Conservation (phyloP, 1,140 invertebrate species). For the Drosophila tani region DNA sequence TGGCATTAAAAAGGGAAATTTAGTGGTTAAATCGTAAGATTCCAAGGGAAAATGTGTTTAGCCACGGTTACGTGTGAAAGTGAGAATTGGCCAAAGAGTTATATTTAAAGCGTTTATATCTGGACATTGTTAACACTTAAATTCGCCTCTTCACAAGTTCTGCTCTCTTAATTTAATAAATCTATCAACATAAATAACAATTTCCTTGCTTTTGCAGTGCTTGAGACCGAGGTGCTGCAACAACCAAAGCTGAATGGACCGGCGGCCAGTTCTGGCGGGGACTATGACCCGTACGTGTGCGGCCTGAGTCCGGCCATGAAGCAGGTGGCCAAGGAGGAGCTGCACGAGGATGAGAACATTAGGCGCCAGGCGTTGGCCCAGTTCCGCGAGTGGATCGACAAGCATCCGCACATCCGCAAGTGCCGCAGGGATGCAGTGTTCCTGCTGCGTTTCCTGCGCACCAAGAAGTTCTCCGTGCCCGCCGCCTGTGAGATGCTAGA, state of each 20-base stretch:
- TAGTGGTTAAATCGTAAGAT: slow-evolving; percentile 4
- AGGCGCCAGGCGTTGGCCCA: slow-evolving; percentile 89
- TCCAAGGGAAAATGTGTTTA: slow-evolving; percentile 14
- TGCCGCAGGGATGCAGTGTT: slow-evolving; percentile 92
- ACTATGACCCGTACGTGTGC: slow-evolving; percentile 78
- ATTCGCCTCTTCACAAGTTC: background rate
- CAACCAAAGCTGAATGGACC: slow-evolving; percentile 65
- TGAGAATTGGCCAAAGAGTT: slow-evolving; percentile 4
- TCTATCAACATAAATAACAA: background rate
- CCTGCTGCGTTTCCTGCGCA: slow-evolving; percentile 92
- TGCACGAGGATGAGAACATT: slow-evolving; percentile 90
- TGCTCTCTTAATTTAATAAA: slow-evolving; percentile 3
- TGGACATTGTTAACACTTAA: background rate
- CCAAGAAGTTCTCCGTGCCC: slow-evolving; percentile 94
- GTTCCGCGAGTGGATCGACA: slow-evolving; percentile 91
- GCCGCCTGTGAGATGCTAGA: slow-evolving; percentile 94
- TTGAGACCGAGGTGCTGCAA: slow-evolving; percentile 80
- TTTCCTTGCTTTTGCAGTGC: slow-evolving; percentile 61
- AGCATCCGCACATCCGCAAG: slow-evolving; percentile 90
- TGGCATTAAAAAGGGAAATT: slow-evolving; percentile 30
- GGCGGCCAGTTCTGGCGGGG: slow-evolving; percentile 41
- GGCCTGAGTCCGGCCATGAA: slow-evolving; percentile 68
- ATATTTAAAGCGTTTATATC: background rate
- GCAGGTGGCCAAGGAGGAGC: slow-evolving; percentile 88
- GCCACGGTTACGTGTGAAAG: slow-evolving; percentile 25